Conservation (phyloP, 2,113 vertebrate genomes). For the Pardalotus punctatus region DNA sequence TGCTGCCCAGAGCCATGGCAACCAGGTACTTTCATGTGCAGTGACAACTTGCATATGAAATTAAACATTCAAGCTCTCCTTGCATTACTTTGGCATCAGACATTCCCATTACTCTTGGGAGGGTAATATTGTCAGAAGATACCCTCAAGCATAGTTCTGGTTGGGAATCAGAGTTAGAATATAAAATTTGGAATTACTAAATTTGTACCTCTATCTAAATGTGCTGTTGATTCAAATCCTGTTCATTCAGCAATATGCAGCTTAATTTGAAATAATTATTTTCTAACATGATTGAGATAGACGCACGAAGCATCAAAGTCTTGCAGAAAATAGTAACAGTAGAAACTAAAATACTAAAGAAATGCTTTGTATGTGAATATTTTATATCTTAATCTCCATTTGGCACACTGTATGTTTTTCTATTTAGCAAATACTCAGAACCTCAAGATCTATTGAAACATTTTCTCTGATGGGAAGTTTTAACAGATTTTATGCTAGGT, state of each 20-base stretch:
- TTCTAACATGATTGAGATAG: neutral
- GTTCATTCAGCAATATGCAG: neutral
- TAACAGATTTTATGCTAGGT: neutral
- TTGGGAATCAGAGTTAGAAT: neutral
- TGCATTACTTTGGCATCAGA: neutral
- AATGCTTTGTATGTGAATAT: neutral
- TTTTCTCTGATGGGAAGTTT: neutral
- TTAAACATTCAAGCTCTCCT: neutral
- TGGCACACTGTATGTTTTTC: neutral
- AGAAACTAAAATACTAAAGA: neutral
- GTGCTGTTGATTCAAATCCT: neutral
- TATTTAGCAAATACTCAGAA: neutral
- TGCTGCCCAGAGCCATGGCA: conserved; percentile 11
- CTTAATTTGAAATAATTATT: conserved; percentile 10
- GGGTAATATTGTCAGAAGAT: neutral
- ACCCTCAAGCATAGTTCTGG: neutral
- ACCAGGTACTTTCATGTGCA: neutral
- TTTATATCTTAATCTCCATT: neutral
- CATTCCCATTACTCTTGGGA: neutral
- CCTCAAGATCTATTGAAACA: neutral
- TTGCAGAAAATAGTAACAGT: neutral
- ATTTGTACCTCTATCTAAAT: neutral
- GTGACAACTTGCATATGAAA: neutral
- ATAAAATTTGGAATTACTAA: neutral
- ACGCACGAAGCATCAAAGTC: neutral